phyloP scores from a whole-genome alignment of 2,113 vertebrate species.

The Bothrops jararaca region DNA sequence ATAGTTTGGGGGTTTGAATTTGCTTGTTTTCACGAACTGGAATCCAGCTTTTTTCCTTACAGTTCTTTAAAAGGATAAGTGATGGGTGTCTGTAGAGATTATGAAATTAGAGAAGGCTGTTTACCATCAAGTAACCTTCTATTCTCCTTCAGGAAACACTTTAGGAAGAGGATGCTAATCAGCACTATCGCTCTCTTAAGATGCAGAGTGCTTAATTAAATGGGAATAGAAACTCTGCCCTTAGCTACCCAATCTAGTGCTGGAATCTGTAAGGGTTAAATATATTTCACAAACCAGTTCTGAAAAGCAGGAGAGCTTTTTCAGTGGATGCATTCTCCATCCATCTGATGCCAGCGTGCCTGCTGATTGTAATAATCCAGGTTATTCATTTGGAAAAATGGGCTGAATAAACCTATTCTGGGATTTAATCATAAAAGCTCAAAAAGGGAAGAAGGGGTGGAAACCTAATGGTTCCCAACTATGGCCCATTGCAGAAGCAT shows the following conservation, averaged over 20 bases:
- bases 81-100: background rate
- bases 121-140: slow-evolving; percentile 26
- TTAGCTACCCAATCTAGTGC: background rate
- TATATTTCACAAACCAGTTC: slow-evolving; percentile 14
- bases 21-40: background rate
- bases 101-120: slow-evolving; percentile 3
- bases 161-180: slow-evolving; percentile 15
- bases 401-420: background rate
- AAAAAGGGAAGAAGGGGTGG: slow-evolving; percentile 6
- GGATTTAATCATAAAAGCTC: slow-evolving; percentile 10
- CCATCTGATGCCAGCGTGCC: slow-evolving; percentile 29
- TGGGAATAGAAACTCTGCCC: background rate
- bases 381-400: slow-evolving; percentile 17
- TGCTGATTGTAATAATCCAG: slow-evolving; percentile 13
- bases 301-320: background rate
- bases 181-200: slow-evolving; percentile 17
- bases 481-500: background rate
- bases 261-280: slow-evolving; percentile 20
- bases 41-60: background rate
- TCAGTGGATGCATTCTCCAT: background rate
- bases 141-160: slow-evolving; percentile 19
- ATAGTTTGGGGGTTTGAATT: background rate
- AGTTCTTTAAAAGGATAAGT: background rate
- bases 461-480: background rate
- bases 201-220: slow-evolving; percentile 24